Evolutionary conservation across 2,888 invertebrate species (phyloP), one percentile per base, ranked within the genome.

Genomic region (Dryadula phaetusa): DNA sequence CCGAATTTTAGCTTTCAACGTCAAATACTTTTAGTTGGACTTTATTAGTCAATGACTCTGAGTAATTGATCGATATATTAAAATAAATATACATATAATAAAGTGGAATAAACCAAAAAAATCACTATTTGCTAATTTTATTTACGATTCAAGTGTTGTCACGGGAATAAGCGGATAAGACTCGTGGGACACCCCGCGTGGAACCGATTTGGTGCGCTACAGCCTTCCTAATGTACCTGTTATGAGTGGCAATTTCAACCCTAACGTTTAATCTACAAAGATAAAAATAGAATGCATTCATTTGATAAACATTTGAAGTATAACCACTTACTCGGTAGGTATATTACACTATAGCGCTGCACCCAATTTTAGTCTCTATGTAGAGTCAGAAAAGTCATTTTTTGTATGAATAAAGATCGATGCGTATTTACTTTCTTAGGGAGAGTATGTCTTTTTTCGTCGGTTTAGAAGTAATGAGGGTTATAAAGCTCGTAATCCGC

Each of bases 111-210:
- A n/a, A n/a, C n/a, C n/a, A n/a, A 12, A 12, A 37, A 66, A 65
- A 65, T 58, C 61, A 49, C 40, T 49, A 47, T 54, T 46, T 10
- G 61, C 32, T 54, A 62, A 66, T 66, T 66, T 47, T 56, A 66
- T 62, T 66, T 66, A 62, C 58, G 22, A 58, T 52, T 53, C 42
- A 56, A 66, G 70, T 52, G 62, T 69, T 46, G 62, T 58, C 58
- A 62, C 61, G 66, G 49, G 64, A 70, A 37, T 53, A 56, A 61
- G 46, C 67, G 63, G 28, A 46, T 74, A 72, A 75, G 72, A 72
- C 72, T 70, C 76, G 77, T 77, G 77, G 71, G 77, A 77, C 65
- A 62, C 54, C 32, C 69, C 62, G 72, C 62, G 72, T 77, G 77
- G 46, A 40, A 62, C 66, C 72, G 64, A 73, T 74, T 72, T 70